These are phyloP conservation scores for Pagetopsis macropterus DNA, from an alignment of 2,797 vertebrate species.

Conservation along the genomic window DNA sequence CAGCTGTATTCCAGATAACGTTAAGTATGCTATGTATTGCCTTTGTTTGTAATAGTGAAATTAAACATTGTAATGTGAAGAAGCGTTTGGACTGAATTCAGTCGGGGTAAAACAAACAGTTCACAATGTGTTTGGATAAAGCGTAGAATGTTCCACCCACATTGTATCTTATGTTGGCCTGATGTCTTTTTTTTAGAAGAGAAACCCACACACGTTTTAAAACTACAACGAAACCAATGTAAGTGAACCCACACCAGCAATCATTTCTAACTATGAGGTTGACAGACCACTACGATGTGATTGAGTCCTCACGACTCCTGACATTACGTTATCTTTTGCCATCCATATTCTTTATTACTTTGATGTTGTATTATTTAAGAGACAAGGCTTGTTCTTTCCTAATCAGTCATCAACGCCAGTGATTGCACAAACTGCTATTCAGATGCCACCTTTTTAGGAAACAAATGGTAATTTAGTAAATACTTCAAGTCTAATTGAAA, in stretches of 20 bases:
- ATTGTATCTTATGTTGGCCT: not conserved
- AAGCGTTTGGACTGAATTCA: not conserved
- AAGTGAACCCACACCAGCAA: too few species aligned
- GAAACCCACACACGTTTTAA: not conserved
- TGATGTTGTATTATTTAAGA: not conserved
- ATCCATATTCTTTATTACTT: not conserved
- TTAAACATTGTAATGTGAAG: slow-evolving; percentile 12
- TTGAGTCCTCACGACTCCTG: not conserved
- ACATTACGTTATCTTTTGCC: too few species aligned
- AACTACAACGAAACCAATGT: too few species aligned
- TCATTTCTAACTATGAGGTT: too few species aligned
- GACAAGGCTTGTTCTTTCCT: too few species aligned
- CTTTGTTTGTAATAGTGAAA: slow-evolving; percentile 1
- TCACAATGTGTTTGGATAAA: too few species aligned
- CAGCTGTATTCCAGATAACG: not conserved
- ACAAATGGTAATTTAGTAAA: too few species aligned
- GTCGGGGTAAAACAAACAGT: not conserved
- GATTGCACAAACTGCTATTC: too few species aligned
- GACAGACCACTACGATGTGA: not conserved
- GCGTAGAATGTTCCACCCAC: too few species aligned
- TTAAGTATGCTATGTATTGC: not conserved
- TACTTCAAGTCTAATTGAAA: too few species aligned
- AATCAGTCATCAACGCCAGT: not conserved
- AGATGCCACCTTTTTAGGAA: too few species aligned
- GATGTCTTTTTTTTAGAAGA: not conserved